Evolutionary conservation across 2,113 vertebrate genomes (phyloP), one percentile per base, ranked within the genome.

Genomic region (Coryphaenoides rupestris): DNA sequence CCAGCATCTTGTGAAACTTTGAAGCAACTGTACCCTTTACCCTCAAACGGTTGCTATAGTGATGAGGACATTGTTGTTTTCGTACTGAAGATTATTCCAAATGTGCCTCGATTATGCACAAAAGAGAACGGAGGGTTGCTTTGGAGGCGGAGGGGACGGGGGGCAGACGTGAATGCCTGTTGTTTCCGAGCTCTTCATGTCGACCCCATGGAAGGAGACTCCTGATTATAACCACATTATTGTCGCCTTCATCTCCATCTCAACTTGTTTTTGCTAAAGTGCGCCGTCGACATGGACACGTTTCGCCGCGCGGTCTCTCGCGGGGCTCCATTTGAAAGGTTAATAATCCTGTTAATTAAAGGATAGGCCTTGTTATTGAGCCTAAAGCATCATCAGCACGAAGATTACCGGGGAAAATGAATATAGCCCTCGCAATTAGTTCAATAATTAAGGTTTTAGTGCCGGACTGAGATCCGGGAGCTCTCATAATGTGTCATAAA

Each of bases 271-370:
- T 69, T 61, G n/a, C 58, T 66, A 22, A 16, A 58, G 69, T 65
- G 69, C 57, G 71, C 52, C 61, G 83, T 73, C 78, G 74, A 90
- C 89, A 86, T 88, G 86, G 89, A 87, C 82, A 90, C 33, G 33
- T 40, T 40, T 91, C 91, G 70, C 75, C 81, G 81, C 85, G 83
- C 88, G 80, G 91, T 92, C 92, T 95, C 92, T 92, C 91, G 90
- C 88, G 88, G 77, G 80, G 67, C 86, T 89, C 80, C 85, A 86
- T 90, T 79, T 93, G 92, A 94, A 94, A 95, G 94, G 93, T 94
- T 96, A 96, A 96, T 95, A 94, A 94, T 95, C 93, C 92, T 94
- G 93, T 95, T 96, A 95, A 96, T 96, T 95, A 96, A 96, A 93
- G 93, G 90, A 94, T 94, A 94, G 93, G 88, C 89, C 90, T 40